Base-by-base conservation (phyloP, 2,888 invertebrate species). In the Pachymerium ferrugineum region DNA sequence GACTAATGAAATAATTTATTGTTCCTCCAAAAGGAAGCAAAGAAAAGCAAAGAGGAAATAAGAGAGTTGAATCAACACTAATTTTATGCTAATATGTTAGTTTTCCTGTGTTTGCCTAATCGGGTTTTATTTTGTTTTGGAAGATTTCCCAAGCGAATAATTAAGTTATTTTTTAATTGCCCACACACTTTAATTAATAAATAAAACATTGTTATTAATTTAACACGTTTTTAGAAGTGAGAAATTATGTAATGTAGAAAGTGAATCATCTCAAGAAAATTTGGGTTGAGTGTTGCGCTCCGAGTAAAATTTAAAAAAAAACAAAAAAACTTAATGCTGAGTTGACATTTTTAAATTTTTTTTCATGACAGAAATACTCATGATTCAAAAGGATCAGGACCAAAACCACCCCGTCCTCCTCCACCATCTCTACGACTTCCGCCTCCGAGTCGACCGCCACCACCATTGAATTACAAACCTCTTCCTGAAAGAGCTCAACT, bases 401-500 rank as follows among this genome's bases (percentile, higher is more conserved):
- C 71, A 10, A 33, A 38, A 14, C 72, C 72, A 30, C 47, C 72
- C 35, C 72, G 72, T 54, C 72, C 72, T 12, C 72, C 72, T 62
- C 72, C 72, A 54, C 47, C 47, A 14, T 16, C 19, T 31, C 33
- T 29, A 29, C 67, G 4, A 19, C 25, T 19, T 67, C 33, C 16
- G 30, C 69, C 69, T 69, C 69, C 69, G 16, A 31, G 19, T 31
- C 69, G 69, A 14, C 69, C 69, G 1, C 30, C 69, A 3, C 69
- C 30, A 12, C 69, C 69, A 29, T 12, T 19, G 4, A 30, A 19
- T 10, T 31, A 3, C 33, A 30, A 69, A 19, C 28, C 69, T 19
- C 12, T 10, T 19, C 31, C 33, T 19, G 69, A 33, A 31, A 69
- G 19, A 22, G 14, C 30, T 8, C 38, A 16, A n/a, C 38, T n/a